phyloP scores from a whole-genome alignment of 2,888 invertebrate species.

The Seira ritae region DNA sequence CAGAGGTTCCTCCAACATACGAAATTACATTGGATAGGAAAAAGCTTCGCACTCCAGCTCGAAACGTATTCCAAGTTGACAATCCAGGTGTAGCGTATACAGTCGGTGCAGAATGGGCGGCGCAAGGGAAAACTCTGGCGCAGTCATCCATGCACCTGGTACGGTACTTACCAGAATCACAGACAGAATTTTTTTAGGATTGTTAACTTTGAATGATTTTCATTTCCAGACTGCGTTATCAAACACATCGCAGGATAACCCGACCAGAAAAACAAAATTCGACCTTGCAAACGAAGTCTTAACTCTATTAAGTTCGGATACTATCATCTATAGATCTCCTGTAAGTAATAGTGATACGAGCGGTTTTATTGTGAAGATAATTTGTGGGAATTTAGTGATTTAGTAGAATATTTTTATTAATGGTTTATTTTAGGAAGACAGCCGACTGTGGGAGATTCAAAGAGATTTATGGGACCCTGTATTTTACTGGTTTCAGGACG shows the following conservation, averaged over 20 bases:
- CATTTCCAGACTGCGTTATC: conserved; percentile 87
- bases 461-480: conserved; percentile 91
- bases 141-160: conserved; percentile 93
- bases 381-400: too few species aligned
- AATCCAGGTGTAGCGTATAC: conserved; percentile 94
- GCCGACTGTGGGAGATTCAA: conserved; percentile 86
- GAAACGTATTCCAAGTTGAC: conserved; percentile 84
- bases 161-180: too few species aligned
- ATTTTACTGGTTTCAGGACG: conserved; percentile 91
- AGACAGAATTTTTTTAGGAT: background rate
- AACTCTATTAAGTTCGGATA: conserved; percentile 89
- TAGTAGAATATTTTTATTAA: too few species aligned
- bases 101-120: conserved; percentile 95
- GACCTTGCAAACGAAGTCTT: conserved; percentile 87
- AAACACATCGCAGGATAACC: conserved; percentile 95
- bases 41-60: conserved; percentile 93
- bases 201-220: background rate
- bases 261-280: conserved; percentile 85
- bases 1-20: conserved; percentile 41
- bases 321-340: conserved; percentile 85
- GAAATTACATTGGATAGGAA: conserved; percentile 90
- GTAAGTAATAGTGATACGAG: conserved; percentile 75
- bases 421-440: conserved; percentile 84
- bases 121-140: conserved; percentile 86
- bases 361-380: too few species aligned